Evolutionary conservation across 2,797 vertebrate genomes (phyloP).

Genomic region (Chelon auratus): DNA sequence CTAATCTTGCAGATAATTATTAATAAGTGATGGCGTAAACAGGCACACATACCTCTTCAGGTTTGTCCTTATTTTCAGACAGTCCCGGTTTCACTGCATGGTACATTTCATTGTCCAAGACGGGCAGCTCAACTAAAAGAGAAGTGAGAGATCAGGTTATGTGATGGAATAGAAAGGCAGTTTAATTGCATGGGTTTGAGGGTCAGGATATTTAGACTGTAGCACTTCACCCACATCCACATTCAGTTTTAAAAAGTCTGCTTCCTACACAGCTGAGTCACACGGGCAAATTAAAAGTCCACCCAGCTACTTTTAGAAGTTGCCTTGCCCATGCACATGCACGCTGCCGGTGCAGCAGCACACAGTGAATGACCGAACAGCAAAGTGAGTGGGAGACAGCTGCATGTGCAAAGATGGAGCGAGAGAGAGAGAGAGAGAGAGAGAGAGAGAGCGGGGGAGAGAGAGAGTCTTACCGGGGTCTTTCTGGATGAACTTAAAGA

Average conservation of each 20-base stretch:
- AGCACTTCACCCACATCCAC: slow-evolving; percentile 55
- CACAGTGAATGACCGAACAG: slow-evolving; percentile 75
- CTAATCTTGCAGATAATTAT: slow-evolving; percentile 49
- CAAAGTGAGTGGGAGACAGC: slow-evolving; percentile 60
- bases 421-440: slow-evolving; percentile 13
- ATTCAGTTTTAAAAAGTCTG: slow-evolving; percentile 35
- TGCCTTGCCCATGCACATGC: slow-evolving; percentile 46
- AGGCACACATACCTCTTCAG: slow-evolving; percentile 88
- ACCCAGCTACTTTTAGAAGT: slow-evolving; percentile 67
- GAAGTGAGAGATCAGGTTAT: slow-evolving; percentile 44
- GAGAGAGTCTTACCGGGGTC: slow-evolving; percentile 85
- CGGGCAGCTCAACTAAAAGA: slow-evolving; percentile 87
- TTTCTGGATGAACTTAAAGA: slow-evolving; percentile 97
- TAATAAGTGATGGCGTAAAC: slow-evolving; percentile 52
- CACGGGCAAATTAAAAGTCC: slow-evolving; percentile 62
- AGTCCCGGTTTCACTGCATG: slow-evolving; percentile 97
- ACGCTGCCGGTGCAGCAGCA: slow-evolving; percentile 64
- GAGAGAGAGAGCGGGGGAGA: slow-evolving; percentile 13
- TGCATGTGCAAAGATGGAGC: slow-evolving; percentile 34
- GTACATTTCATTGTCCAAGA: slow-evolving; percentile 95
- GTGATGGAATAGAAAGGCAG: slow-evolving; percentile 5
- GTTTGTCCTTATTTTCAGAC: slow-evolving; percentile 93
- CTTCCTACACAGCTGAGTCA: slow-evolving; percentile 67
- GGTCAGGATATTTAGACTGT: slow-evolving; percentile 38
- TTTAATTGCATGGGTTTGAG: slow-evolving; percentile 38